These are phyloP conservation scores for Cryptocephalus moraei DNA, from an alignment of 2,888 invertebrate species.

Conservation along the genomic window DNA sequence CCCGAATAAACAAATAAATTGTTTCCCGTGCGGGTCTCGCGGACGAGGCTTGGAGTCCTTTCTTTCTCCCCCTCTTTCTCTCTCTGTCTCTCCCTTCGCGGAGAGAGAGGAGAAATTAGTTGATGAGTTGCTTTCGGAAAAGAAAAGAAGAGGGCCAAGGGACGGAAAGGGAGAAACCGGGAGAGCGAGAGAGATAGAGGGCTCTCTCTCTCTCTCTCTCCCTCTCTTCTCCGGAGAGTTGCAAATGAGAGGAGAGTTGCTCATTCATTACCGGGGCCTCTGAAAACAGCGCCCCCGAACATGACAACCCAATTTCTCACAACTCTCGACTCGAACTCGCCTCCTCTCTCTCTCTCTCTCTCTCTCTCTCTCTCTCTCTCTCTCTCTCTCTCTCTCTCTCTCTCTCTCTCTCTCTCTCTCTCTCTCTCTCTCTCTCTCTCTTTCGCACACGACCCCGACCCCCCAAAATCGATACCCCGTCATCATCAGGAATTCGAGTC, in stretches of 20 bases:
- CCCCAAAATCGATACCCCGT: not conserved
- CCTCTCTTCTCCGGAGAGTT: slow-evolving; percentile 9
- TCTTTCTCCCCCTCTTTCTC: no score
- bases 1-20: no score
- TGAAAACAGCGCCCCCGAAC: slow-evolving; percentile 5
- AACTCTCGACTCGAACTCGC: not conserved
- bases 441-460: not conserved
- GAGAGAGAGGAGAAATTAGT: slow-evolving; percentile 30
- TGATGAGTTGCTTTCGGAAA: slow-evolving; percentile 30
- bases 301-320: slow-evolving; percentile 23
- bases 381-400: not conserved
- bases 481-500: no score
- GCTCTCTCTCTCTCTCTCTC: no score
- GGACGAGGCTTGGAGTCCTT: no score
- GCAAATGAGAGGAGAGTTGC: slow-evolving; percentile 32
- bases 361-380: not conserved
- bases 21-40: no score
- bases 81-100: no score
- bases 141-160: slow-evolving; percentile 33
- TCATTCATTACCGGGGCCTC: slow-evolving; percentile 20
- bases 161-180: no score
- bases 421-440: not conserved
- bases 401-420: not conserved
- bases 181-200: no score
- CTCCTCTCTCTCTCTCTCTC: not conserved